phyloP scores from a whole-genome alignment of 2,888 invertebrate genomes.

The Xanthia icteritia region DNA sequence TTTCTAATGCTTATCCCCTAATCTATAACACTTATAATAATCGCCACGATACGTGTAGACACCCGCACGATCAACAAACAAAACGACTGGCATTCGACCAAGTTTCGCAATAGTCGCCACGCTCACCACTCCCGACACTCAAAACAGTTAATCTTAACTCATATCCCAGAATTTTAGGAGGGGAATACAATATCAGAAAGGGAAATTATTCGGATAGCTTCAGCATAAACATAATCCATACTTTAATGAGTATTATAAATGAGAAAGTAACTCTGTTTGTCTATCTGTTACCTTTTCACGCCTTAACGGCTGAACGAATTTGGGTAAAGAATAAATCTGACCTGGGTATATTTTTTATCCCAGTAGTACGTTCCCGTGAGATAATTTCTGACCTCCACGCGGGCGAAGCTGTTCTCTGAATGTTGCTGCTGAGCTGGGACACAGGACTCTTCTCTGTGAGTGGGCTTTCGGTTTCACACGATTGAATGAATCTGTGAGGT shows the following conservation, averaged over 20 bases:
- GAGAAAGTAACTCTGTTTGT: neutral
- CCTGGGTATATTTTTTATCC: neutral
- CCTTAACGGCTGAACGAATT: neutral
- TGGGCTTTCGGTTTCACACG: neutral
- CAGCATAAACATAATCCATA: neutral
- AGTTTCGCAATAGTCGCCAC: constrained; percentile 51
- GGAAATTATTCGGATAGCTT: neutral
- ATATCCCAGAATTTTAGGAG: constrained; percentile 44
- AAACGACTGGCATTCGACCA: constrained; percentile 63
- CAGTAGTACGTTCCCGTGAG: neutral
- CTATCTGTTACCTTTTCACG: neutral
- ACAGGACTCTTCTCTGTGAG: too few relatives aligned
- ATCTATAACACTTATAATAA: constrained; percentile 50
- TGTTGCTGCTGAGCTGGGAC: too few relatives aligned
- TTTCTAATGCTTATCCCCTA: constrained; percentile 12
- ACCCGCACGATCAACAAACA: constrained; percentile 56
- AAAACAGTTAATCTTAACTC: constrained; percentile 53
- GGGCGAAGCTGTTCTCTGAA: too few relatives aligned
- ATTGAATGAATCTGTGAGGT: neutral
- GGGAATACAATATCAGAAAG: constrained; percentile 17
- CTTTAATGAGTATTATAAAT: neutral
- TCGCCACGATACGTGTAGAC: constrained; percentile 37
- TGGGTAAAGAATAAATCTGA: neutral
- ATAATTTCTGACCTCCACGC: neutral
- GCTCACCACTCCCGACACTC: constrained; percentile 20